phyloP scores from a whole-genome alignment of 23 tunicate species.

The Styela clava region DNA sequence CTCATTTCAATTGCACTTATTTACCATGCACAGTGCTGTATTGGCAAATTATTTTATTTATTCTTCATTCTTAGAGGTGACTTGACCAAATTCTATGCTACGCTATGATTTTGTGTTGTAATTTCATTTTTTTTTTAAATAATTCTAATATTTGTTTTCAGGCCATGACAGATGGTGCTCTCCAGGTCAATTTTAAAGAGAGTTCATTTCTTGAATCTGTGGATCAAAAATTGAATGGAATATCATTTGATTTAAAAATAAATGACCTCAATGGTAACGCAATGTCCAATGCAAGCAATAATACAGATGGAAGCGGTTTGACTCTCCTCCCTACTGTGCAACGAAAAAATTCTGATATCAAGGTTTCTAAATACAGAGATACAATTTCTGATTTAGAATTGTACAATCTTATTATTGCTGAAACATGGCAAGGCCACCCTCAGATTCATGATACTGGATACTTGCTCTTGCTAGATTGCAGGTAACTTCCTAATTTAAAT shows the following conservation, averaged over 20 bases:
- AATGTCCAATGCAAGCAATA: no score
- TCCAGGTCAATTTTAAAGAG: not conserved
- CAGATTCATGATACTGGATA: constrained; percentile 27
- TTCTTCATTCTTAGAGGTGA: no score
- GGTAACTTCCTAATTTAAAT: constrained; percentile 45
- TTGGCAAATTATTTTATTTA: no score
- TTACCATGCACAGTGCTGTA: no score
- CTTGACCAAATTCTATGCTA: no score
- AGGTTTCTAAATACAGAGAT: no score
- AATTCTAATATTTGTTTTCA: not conserved
- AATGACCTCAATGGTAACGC: not conserved
- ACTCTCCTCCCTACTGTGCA: no score
- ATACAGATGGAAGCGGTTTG: no score
- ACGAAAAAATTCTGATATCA: no score
- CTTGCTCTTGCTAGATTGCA: constrained; percentile 73
- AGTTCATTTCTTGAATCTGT: not conserved
- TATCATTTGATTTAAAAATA: not conserved
- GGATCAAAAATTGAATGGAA: not conserved
- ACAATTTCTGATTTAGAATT: constrained; percentile 21
- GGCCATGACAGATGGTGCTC: not conserved
- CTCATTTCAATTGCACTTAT: no score
- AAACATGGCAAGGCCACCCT: constrained; percentile 49
- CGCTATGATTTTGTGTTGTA: no score
- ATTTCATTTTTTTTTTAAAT: no score
- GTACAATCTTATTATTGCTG: constrained; percentile 64